Conservation (phyloP, 2,113 vertebrate genomes). For the Ibidorhyncha struthersii region DNA sequence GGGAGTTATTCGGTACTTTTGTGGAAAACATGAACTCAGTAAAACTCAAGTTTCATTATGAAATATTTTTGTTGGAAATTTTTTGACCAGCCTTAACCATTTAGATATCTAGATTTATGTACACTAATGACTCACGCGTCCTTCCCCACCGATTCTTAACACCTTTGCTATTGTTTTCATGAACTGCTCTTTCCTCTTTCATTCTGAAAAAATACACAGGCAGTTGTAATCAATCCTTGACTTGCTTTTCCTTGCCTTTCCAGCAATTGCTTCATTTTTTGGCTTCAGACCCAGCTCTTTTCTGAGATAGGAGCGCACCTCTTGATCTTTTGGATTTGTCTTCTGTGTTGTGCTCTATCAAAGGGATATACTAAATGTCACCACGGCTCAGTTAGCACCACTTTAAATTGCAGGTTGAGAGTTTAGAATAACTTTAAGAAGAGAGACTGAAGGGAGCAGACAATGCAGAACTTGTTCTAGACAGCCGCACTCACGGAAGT, state of each 20-base stretch:
- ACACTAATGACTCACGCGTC: background rate
- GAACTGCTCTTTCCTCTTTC: background rate
- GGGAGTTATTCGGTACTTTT: background rate
- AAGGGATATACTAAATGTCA: background rate
- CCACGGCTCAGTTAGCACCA: background rate
- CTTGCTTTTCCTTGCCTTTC: background rate
- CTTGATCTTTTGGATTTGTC: background rate
- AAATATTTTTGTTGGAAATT: background rate
- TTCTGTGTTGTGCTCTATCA: background rate
- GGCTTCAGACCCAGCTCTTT: background rate
- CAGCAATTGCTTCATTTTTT: background rate
- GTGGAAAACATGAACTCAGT: background rate
- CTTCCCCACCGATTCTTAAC: background rate
- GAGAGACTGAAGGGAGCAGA: background rate
- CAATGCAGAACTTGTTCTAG: background rate
- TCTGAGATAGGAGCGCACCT: background rate
- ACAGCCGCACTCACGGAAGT: background rate
- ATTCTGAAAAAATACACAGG: slow-evolving; percentile 1
- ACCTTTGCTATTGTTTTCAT: background rate
- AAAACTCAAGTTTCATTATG: background rate
- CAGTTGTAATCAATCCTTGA: background rate
- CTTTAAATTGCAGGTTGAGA: background rate
- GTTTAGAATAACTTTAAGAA: background rate
- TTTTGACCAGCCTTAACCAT: background rate
- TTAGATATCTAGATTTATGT: background rate